Evolutionary conservation across 2,888 invertebrate genomes (phyloP).

Genomic region (Bombyx huttoni): DNA sequence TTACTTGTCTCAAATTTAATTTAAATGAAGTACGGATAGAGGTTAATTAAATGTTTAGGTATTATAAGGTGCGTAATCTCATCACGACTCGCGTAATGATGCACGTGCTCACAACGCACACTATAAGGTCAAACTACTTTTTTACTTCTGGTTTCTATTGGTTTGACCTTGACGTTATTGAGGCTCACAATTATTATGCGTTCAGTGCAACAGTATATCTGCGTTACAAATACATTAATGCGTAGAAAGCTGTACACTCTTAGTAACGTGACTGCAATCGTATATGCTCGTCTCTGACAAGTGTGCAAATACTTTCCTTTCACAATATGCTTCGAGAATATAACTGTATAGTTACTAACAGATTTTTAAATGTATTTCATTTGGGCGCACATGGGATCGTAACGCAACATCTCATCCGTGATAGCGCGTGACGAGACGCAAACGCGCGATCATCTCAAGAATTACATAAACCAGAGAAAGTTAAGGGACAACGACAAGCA

Average conservation of each 20-base stretch:
- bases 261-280: constrained; percentile 43
- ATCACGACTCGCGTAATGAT: not conserved
- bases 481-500: constrained; percentile 28
- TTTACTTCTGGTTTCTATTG: constrained; percentile 51
- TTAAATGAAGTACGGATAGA: not conserved
- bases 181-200: constrained; percentile 46
- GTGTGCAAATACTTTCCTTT: constrained; percentile 22
- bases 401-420: constrained; percentile 15
- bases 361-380: constrained; percentile 14
- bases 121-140: constrained; percentile 48
- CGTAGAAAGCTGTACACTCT: constrained; percentile 54
- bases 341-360: no score
- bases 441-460: constrained; percentile 11
- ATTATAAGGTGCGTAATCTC: not conserved
- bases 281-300: constrained; percentile 25
- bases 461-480: constrained; percentile 53
- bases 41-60: not conserved
- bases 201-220: constrained; percentile 30
- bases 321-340: constrained; percentile 22
- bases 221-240: constrained; percentile 24
- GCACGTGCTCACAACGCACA: constrained; percentile 28
- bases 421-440: constrained; percentile 16
- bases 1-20: not conserved
- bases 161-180: constrained; percentile 50
- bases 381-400: constrained; percentile 10